Base-by-base conservation (phyloP, 2,888 invertebrate genomes). In the Lumbricus terrestris region DNA sequence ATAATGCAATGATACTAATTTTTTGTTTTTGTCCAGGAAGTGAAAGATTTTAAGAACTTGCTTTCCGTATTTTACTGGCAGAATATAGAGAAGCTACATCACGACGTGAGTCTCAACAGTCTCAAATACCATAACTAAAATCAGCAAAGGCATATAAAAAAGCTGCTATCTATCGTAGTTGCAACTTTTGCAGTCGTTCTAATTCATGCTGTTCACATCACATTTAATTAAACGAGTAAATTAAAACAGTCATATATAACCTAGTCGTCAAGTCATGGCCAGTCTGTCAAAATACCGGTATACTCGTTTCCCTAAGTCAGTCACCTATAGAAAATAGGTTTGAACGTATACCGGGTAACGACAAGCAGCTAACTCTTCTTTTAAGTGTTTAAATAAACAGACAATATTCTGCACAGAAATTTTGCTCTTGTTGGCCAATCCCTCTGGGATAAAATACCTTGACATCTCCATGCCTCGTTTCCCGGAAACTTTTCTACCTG, bases 31-130 rank as follows among this genome's bases (percentile, higher is more conserved):
- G n/a, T 69, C 69, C 92, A 95, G 93, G 94, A 94, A 91, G 93
- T 94, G 89, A 94, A 94, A 90, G 94, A 94, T 20, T 95, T 94
- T 91, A 94, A 95, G 91, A 94, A 94, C 92, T 93, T 95, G 83
- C 96, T 97, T 91, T 97, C 97, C 47, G 97, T 97, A 92, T 98
- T 98, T 94, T 96, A 97, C 91, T 99, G 99, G 99, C 97, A 97
- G 93, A 97, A 97, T 93, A 99, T 99, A 92, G 98, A 97, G 92
- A 98, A 98, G 95, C 96, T 99, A 34, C 97, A 97, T 95, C 99
- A 98, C 95, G 98, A 99, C 35, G 85, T 85, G 85, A 85, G 85
- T 85, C 11, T 8, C 16, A 69, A 29, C 8, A 69, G 69, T 69
- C n/a, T 69, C 69, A 69, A n/a, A 69, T n/a, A 13, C 69, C 29